Base-by-base conservation (phyloP, 92 coral and sea anemone genomes). In the Chrysogorgia sp. region DNA sequence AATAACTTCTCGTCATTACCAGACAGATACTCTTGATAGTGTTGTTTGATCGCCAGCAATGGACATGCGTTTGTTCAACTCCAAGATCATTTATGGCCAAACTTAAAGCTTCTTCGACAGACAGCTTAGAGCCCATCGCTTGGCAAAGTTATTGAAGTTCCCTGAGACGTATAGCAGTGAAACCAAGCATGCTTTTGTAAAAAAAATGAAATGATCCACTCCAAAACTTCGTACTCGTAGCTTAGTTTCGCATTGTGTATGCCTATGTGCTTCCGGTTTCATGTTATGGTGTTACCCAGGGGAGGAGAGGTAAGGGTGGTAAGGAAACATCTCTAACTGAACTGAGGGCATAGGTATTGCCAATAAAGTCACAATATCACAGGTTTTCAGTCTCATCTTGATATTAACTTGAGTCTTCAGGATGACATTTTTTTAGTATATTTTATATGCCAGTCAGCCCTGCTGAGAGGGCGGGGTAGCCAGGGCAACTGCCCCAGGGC, bases 81-180 rank as follows among this genome's bases (percentile, higher is more conserved):
- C 78, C 78, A 13, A 71, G 19, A 2, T 71, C 78, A 30, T 71
- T 32, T 19, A 53, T 63, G 0, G 48, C 32, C 63, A 71, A 71
- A 53, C 34, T 34, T 19, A 32, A 7, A 50, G 60, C 63, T 32
- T 71, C 35, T 34, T 71, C 63, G 2, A 71, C 63, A 35, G 78
- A 71, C 40, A 71, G 32, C 10, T 71, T 32, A 55, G 60, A 28
- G 32, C 78, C 78, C 78, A 71, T 71, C 53, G 17, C 32, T 47
- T 21, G 0, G 10, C 0, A 25, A 31, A 19, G 63, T 35, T 50
- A 57, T 13, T 57, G 9, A 15, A 7, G 32, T 19, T 57, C 63
- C 17, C 34, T 13, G 17, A 57, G 8, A 6, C 17, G 32, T 31
- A 7, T 7, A 23, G 2, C 3, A 13, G 34, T 6, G 17, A 23